Percentiles rank a stretch among this genome's conserved stretches.
Evolutionary conservation across 1,140 invertebrate species (phyloP).

Genomic region (Tetranychus urticae): DNA sequence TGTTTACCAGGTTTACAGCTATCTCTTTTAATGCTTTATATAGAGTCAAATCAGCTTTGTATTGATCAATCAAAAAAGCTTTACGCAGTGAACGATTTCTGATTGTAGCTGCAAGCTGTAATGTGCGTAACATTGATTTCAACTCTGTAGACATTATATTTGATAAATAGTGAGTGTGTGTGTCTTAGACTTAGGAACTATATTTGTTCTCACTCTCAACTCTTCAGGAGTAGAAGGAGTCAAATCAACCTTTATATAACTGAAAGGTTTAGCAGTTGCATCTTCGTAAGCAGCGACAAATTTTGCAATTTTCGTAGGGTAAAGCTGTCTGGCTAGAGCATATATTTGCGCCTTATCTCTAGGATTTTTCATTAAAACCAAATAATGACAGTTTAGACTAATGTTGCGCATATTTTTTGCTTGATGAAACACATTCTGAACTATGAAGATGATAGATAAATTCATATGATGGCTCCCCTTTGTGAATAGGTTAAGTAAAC

Average conservation of each 20-base stretch:
- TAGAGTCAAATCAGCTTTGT: not conserved
- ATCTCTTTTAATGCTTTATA: not conserved
- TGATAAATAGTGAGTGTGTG: too few species aligned
- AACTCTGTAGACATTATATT: too few species aligned
- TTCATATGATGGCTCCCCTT: slow-evolving; percentile 21
- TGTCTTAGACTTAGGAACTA: too few species aligned
- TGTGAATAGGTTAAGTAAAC: slow-evolving; percentile 20
- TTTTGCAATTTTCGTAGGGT: too few species aligned
- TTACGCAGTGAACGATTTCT: not conserved
- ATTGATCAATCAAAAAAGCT: too few species aligned
- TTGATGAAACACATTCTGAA: slow-evolving; percentile 23
- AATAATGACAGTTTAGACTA: slow-evolving; percentile 19
- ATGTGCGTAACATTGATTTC: not conserved
- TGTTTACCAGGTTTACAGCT: not conserved
- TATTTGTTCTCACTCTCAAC: too few species aligned
- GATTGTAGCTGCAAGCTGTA: not conserved
- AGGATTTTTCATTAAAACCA: slow-evolving; percentile 22
- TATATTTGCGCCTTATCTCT: slow-evolving; percentile 20
- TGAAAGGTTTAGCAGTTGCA: too few species aligned
- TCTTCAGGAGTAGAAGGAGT: slow-evolving; percentile 7
- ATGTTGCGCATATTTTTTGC: slow-evolving; percentile 19
- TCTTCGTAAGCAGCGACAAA: too few species aligned
- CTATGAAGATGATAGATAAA: slow-evolving; percentile 21
- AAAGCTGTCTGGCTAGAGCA: slow-evolving; percentile 13
- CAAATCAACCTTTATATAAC: slow-evolving; percentile 12